Evolutionary conservation across 2,888 invertebrate species (phyloP).

Genomic region (Lochmaea crataegi): DNA sequence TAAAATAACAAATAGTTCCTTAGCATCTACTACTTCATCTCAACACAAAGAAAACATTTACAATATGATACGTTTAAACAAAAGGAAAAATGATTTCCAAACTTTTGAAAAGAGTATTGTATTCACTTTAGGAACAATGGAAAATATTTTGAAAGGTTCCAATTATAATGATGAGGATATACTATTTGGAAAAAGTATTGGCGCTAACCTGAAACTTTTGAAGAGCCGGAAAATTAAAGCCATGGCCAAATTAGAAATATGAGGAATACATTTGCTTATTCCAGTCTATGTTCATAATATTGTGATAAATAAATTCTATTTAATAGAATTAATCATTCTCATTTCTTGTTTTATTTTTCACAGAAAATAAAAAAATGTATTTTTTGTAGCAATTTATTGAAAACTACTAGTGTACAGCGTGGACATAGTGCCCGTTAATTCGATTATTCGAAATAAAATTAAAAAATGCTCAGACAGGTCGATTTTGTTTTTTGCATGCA

Average conservation of each 20-base stretch:
- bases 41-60: conserved; percentile 14
- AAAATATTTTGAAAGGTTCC: conserved; percentile 9
- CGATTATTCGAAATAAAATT: too few relatives aligned
- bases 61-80: conserved; percentile 9
- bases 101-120: conserved; percentile 14
- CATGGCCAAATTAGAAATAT: conserved; percentile 9
- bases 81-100: background rate
- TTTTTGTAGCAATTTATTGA: too few relatives aligned
- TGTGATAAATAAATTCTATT: too few relatives aligned
- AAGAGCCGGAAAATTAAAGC: conserved; percentile 17
- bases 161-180: conserved; percentile 3
- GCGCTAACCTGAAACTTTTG: background rate
- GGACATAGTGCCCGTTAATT: too few relatives aligned
- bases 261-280: background rate
- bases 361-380: too few relatives aligned
- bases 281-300: too few relatives aligned
- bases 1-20: background rate
- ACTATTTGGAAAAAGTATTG: conserved; percentile 13
- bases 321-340: too few relatives aligned
- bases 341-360: too few relatives aligned
- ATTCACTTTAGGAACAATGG: conserved; percentile 3
- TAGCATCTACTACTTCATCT: background rate
- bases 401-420: too few relatives aligned
- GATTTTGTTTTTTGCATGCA: too few relatives aligned
- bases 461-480: too few relatives aligned